Percentiles rank a stretch among this genome's conserved stretches.
Conservation (phyloP, 2,113 vertebrate species). For the Muntiacus muntjak region DNA sequence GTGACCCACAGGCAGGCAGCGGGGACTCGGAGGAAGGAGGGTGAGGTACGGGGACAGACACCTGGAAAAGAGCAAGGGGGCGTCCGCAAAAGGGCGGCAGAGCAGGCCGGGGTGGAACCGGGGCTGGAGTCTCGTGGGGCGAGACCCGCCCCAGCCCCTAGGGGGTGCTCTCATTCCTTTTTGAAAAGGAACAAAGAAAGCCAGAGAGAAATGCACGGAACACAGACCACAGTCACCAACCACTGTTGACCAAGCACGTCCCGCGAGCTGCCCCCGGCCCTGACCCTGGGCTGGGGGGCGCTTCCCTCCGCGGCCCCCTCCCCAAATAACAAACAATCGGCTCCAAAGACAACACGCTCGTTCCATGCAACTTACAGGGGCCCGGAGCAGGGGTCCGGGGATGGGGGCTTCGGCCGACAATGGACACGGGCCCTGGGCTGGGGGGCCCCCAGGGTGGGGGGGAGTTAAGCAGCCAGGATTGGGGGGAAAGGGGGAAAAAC, state of each 20-base stretch:
- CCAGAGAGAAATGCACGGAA: slow-evolving; percentile 58
- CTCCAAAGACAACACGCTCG: slow-evolving; percentile 79
- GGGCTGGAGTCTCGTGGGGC: neutral
- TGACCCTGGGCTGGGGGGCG: slow-evolving; percentile 47
- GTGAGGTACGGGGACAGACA: neutral
- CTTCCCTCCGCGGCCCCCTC: slow-evolving; percentile 69
- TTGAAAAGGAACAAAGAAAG: slow-evolving; percentile 54
- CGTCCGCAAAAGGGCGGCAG: neutral
- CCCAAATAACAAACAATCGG: slow-evolving; percentile 66
- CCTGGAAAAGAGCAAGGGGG: neutral
- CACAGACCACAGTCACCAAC: slow-evolving; percentile 68
- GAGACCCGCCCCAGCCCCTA: neutral
- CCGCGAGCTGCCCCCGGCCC: slow-evolving; percentile 70
- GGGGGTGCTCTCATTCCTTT: slow-evolving; percentile 27
- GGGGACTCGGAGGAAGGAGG: neutral
- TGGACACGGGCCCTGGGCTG: slow-evolving; percentile 75
- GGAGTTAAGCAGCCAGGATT: slow-evolving; percentile 72
- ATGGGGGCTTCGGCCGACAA: slow-evolving; percentile 76
- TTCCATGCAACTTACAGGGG: slow-evolving; percentile 78
- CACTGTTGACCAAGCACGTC: slow-evolving; percentile 72
- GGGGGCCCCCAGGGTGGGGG: slow-evolving; percentile 60
- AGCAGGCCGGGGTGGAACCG: neutral
- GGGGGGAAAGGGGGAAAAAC: slow-evolving; percentile 69
- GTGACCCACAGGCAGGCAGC: slow-evolving; percentile 18
- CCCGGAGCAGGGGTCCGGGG: slow-evolving; percentile 76